phyloP scores from a whole-genome alignment of 2,888 invertebrate genomes.

The Tetramorium bicarinatum region DNA sequence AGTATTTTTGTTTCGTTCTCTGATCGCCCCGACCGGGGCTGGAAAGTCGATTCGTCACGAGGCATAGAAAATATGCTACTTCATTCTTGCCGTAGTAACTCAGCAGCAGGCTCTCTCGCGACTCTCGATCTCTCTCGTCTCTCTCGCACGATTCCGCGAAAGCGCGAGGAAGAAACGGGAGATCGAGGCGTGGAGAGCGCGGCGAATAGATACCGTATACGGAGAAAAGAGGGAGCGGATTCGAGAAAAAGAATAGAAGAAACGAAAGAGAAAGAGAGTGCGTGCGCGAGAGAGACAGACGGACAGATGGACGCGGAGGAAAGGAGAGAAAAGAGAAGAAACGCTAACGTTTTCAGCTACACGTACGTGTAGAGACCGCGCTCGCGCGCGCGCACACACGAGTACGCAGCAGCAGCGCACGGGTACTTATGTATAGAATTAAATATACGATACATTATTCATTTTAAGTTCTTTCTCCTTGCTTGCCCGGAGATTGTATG shows the following conservation, averaged over 20 bases:
- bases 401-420: conserved; percentile 64
- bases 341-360: conserved; percentile 63
- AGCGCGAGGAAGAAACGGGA: conserved; percentile 34
- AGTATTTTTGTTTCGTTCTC: conserved; percentile 73
- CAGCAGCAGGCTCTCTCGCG: conserved; percentile 29
- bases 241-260: conserved; percentile 56
- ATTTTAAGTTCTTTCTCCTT: conserved; percentile 86
- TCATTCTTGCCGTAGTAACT: conserved; percentile 78
- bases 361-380: conserved; percentile 33
- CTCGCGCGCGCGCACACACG: conserved; percentile 27
- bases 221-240: conserved; percentile 45
- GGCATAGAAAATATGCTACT: conserved; percentile 84
- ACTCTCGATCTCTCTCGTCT: conserved; percentile 30
- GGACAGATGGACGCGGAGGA: conserved; percentile 34
- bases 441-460: conserved; percentile 87
- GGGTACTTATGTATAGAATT: conserved; percentile 83
- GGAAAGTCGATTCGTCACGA: conserved; percentile 85
- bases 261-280: conserved; percentile 43
- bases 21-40: conserved; percentile 76
- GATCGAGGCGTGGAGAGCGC: conserved; percentile 32
- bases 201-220: conserved; percentile 39
- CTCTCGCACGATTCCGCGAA: conserved; percentile 38
- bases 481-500: conserved; percentile 82
- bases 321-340: conserved; percentile 61
- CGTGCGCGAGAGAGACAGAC: conserved; percentile 41